Conservation (phyloP, 2,113 vertebrate genomes). For the Numenius arquata region DNA sequence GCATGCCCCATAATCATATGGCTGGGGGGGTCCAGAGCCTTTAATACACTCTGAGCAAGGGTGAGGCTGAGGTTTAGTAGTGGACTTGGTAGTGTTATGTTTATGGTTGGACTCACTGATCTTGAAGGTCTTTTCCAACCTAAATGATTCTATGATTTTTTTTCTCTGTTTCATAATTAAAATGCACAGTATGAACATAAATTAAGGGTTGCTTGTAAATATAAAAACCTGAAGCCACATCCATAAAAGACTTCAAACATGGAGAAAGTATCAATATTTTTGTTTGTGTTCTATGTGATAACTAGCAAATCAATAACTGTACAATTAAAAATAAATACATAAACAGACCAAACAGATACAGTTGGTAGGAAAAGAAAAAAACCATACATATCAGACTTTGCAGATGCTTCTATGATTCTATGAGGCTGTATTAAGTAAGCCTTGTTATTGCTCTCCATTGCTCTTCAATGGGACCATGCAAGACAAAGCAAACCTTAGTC, state of each 20-base stretch:
- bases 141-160: neutral
- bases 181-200: neutral
- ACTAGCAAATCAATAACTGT: neutral
- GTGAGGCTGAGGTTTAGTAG: too few species aligned
- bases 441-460: neutral
- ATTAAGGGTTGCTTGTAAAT: neutral
- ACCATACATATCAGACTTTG: neutral
- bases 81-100: too few species aligned
- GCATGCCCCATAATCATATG: accelerated
- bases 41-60: neutral
- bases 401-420: neutral
- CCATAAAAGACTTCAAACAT: neutral
- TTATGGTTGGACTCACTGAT: accelerated
- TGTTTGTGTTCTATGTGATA: neutral
- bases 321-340: neutral
- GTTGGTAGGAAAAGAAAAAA: neutral
- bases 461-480: neutral
- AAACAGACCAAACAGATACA: neutral
- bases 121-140: neutral
- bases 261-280: neutral
- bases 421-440: neutral
- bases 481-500: neutral
- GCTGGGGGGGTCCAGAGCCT: neutral
- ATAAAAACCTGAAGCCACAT: neutral
- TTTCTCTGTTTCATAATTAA: neutral